Evolutionary conservation across 2,113 vertebrate species (phyloP), one percentile per base, ranked within the genome.

Genomic region (Butorides virescens): DNA sequence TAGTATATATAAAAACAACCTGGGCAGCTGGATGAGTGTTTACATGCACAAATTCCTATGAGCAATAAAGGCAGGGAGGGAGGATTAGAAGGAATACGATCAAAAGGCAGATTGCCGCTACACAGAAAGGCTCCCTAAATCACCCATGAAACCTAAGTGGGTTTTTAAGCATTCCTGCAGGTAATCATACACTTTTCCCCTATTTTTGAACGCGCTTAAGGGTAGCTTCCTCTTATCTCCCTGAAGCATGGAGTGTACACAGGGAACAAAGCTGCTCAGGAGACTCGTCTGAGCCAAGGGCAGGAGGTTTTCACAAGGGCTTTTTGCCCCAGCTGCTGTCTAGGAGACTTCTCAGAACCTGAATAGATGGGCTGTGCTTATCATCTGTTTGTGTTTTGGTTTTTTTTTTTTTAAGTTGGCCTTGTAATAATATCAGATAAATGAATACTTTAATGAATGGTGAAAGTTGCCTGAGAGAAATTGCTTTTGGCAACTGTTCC

Each of bases 371-470:
- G 27, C 39, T 77, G 27, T 63, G 95, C 65, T 88, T 72, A 72
- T 13, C 30, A 32, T 32, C 62, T 52, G 52, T 52, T 27, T 26
- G 49, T 50, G 44, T 50, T 50, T 25, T 36, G 25, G 6, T 42
- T 39, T 19, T n/a, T 39, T 37, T 23, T 39, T 39, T 50, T 53
- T 44, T n/a, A 53, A 32, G 49, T 10, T 1, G 0, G 29, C 67
- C 80, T 88, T 91, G 66, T 70, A 86, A 71, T 74, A 82, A 63
- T 92, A 89, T 56, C 39, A 92, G 85, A 92, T 90, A 93, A 96
- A 88, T 55, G n/a, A 90, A 63, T 58, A 88, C 65, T 90, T 91
- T 55, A 88, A 30, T 13, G 8, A 72, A 66, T 15, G 10, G 20
- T 65, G 85, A 91, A 91, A 91, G 46, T 63, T 91, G 83, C 73